Conservation (phyloP, 2,888 invertebrate species). For the Idaea straminata region DNA sequence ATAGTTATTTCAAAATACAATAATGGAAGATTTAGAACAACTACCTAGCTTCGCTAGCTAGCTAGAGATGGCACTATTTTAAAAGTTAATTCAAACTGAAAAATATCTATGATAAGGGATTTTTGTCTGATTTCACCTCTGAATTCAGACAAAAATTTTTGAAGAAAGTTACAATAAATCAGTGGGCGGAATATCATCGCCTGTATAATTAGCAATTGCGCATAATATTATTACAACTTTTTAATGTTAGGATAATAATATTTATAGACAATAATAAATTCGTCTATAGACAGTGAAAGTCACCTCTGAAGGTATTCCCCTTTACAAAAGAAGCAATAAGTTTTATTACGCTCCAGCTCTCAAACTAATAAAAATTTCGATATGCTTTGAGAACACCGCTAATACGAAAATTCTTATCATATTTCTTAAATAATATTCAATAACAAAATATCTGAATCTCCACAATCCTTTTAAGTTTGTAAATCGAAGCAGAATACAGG, state of each 20-base stretch:
- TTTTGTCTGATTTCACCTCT: too few species aligned
- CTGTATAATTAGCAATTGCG: too few species aligned
- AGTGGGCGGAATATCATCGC: too few species aligned
- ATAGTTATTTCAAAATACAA: too few species aligned
- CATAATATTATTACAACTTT: too few species aligned
- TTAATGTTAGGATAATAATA: not conserved
- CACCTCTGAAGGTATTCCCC: not conserved
- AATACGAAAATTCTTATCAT: not conserved
- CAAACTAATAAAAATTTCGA: not conserved
- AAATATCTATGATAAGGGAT: too few species aligned
- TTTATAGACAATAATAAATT: not conserved
- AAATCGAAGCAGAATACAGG: conserved; percentile 58
- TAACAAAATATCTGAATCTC: conserved; percentile 47
- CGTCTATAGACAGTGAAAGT: not conserved
- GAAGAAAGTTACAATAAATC: too few species aligned
- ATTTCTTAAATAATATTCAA: conserved; percentile 22
- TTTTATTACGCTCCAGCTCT: not conserved
- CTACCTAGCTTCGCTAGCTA: too few species aligned
- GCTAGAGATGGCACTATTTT: too few species aligned
- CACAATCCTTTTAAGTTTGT: conserved; percentile 61
- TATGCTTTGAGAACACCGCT: not conserved
- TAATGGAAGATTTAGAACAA: too few species aligned
- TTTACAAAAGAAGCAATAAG: not conserved
- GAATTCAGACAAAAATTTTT: too few species aligned
- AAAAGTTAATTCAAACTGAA: too few species aligned